These are phyloP conservation scores for Neoniphon sammara DNA, from an alignment of 2,797 vertebrate species.

Conservation along the genomic window DNA sequence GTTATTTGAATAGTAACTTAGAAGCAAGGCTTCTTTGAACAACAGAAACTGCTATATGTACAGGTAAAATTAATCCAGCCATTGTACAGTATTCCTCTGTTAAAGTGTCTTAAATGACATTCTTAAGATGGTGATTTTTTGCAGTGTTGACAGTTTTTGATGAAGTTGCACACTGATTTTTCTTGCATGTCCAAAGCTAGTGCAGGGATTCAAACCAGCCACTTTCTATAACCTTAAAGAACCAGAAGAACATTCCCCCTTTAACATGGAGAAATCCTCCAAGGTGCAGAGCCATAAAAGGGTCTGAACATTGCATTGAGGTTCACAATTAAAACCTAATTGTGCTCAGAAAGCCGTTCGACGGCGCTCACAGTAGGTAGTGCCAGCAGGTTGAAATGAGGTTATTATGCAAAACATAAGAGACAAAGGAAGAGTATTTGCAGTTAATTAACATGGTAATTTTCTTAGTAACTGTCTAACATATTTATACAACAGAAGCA, in stretches of 20 bases:
- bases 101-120: no score
- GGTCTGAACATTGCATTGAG: constrained; percentile 36
- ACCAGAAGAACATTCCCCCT: neutral
- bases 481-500: constrained; percentile 36
- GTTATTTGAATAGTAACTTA: no score
- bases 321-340: constrained; percentile 55
- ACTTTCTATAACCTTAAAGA: neutral
- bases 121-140: no score
- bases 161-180: neutral
- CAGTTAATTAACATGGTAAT: constrained; percentile 68
- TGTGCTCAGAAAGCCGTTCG: constrained; percentile 46
- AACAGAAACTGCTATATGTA: no score
- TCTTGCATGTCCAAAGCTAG: neutral
- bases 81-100: no score
- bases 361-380: constrained; percentile 38
- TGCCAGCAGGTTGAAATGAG: constrained; percentile 60
- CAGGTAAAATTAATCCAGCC: no score
- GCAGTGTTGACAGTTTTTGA: neutral
- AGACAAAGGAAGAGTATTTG: constrained; percentile 69
- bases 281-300: constrained; percentile 30
- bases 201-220: neutral
- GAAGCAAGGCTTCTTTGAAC: no score
- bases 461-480: constrained; percentile 58
- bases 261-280: constrained; percentile 4
- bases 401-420: constrained; percentile 66